These are phyloP conservation scores for Acanthacorydalis orientalis DNA, from an alignment of 2,888 invertebrate genomes.

Conservation along the genomic window DNA sequence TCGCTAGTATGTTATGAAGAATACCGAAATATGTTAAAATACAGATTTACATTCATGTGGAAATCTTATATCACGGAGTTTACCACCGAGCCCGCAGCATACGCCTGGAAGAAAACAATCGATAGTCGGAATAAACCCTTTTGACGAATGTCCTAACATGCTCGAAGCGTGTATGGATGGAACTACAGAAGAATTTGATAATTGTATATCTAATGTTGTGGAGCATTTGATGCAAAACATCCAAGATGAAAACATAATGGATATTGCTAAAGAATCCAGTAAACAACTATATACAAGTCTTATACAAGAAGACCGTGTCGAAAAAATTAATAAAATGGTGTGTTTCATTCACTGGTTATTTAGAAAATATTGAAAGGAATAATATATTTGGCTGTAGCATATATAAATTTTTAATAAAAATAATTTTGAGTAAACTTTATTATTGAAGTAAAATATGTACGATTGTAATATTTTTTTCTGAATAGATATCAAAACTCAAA, in stretches of 20 bases:
- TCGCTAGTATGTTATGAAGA: no score
- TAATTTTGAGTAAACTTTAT: not conserved
- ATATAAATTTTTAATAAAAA: not conserved
- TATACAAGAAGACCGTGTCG: conserved; percentile 47
- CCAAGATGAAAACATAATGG: conserved; percentile 67
- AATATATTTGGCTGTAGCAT: not conserved
- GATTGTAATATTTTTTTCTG: conserved; percentile 3
- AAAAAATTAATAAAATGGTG: conserved; percentile 78
- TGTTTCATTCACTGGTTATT: conserved; percentile 15
- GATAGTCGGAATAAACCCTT: conserved; percentile 39
- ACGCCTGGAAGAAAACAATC: conserved; percentile 55
- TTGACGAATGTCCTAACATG: conserved; percentile 30
- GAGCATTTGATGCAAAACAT: conserved; percentile 37
- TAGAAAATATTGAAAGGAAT: not conserved
- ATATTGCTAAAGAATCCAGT: conserved; percentile 75
- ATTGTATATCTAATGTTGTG: conserved; percentile 26
- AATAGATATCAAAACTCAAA: conserved; percentile 57
- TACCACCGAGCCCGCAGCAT: conserved; percentile 62
- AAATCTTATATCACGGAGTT: conserved; percentile 39
- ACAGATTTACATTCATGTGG: conserved; percentile 29
- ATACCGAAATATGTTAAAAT: no score
- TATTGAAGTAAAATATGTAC: not conserved
- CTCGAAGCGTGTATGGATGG: conserved; percentile 23
- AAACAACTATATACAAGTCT: conserved; percentile 60
- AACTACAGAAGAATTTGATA: conserved; percentile 23